These are phyloP conservation scores for Mugil cephalus DNA, from an alignment of 2,113 vertebrate species.

Conservation along the genomic window DNA sequence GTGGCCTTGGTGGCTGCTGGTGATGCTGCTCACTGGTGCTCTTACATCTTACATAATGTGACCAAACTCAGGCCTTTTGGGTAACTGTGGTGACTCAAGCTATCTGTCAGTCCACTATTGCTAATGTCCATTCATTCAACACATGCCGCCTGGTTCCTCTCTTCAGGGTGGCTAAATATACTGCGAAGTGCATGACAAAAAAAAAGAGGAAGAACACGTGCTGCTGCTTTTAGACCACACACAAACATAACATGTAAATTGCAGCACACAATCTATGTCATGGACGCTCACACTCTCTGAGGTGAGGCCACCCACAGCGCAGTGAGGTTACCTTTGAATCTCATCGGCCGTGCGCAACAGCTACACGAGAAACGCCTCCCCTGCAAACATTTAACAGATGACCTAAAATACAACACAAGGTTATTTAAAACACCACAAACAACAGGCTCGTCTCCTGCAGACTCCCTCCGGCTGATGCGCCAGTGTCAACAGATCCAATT, in stretches of 20 bases:
- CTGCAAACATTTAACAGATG: not conserved
- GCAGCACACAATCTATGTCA: no score
- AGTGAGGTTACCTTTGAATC: not conserved
- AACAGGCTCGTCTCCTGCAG: slow-evolving; percentile 44
- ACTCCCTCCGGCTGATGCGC: slow-evolving; percentile 38
- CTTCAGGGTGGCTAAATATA: slow-evolving; percentile 1
- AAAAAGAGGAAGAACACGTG: slow-evolving; percentile 10
- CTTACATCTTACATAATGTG: slow-evolving; percentile 34
- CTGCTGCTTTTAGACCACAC: not conserved
- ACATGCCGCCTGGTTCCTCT: slow-evolving; percentile 26
- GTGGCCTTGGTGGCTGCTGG: not conserved
- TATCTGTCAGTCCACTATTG: slow-evolving; percentile 8
- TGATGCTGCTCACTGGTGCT: slow-evolving; percentile 1
- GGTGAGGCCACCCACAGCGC: slow-evolving; percentile 3
- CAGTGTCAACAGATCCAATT: slow-evolving; percentile 33
- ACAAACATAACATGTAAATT: not conserved
- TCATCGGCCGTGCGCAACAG: not conserved
- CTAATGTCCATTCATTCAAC: slow-evolving; percentile 2
- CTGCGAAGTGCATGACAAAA: not conserved
- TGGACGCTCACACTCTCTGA: slow-evolving; percentile 9
- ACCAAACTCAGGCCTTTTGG: not conserved
- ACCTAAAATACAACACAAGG: not conserved
- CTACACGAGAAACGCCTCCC: not conserved
- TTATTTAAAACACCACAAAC: not conserved
- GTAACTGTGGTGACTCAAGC: slow-evolving; percentile 5